Evolutionary conservation across 2,888 invertebrate species (phyloP).

Genomic region (Hypselothyrea guttata): DNA sequence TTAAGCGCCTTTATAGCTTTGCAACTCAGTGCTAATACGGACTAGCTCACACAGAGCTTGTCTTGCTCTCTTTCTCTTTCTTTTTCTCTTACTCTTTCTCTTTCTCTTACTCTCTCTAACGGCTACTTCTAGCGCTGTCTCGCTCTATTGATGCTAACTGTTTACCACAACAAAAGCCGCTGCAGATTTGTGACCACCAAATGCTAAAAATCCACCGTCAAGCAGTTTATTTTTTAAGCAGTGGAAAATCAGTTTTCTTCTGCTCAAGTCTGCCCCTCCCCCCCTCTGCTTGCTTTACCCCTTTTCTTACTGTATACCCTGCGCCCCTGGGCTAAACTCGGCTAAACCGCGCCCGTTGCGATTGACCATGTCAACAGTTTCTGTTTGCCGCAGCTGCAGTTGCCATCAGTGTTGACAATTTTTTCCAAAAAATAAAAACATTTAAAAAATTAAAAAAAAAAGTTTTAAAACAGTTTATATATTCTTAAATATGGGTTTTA

Average conservation of each 20-base stretch:
- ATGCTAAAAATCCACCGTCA: conserved; percentile 60
- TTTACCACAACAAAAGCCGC: conserved; percentile 66
- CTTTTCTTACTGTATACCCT: too few relatives aligned
- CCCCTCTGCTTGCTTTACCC: background rate
- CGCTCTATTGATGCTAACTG: conserved; percentile 37
- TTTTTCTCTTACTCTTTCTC: conserved; percentile 6
- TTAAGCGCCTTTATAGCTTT: background rate
- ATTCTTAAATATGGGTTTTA: too few relatives aligned
- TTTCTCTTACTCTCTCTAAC: background rate
- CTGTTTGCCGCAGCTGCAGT: too few relatives aligned
- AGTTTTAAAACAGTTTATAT: too few relatives aligned
- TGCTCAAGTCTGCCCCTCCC: background rate
- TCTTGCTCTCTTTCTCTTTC: background rate
- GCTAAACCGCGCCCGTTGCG: too few relatives aligned
- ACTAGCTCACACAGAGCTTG: too few relatives aligned
- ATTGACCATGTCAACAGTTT: background rate
- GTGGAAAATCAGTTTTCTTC: too few relatives aligned
- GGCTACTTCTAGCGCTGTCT: background rate
- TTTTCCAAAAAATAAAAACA: too few relatives aligned
- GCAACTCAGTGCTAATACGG: background rate
- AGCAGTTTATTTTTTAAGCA: conserved; percentile 58
- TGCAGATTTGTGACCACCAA: conserved; percentile 34
- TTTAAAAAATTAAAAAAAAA: too few relatives aligned
- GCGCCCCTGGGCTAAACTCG: too few relatives aligned
- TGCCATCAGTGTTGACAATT: too few relatives aligned